Evolutionary conservation across 1,140 invertebrate species (phyloP).

Genomic region (Aphis craccivora): DNA sequence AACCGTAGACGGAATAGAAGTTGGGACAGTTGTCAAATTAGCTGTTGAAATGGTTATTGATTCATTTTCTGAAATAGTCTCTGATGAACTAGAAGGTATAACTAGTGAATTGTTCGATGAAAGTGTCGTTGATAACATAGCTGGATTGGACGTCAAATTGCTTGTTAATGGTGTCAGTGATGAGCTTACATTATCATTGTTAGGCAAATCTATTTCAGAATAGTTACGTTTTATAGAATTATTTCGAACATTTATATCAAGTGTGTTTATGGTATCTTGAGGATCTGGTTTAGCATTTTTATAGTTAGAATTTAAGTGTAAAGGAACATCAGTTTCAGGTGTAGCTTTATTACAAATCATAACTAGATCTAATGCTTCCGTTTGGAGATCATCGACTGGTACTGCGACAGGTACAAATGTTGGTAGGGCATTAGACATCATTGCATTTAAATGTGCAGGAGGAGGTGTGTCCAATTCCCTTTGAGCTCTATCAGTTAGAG

Average conservation of each 20-base stretch:
- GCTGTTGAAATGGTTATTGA: neutral
- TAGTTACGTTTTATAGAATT: neutral
- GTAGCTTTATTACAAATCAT: neutral
- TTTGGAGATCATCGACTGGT: neutral
- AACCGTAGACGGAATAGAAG: neutral
- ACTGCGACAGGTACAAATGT: neutral
- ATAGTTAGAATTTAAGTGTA: neutral
- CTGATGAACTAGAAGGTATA: neutral
- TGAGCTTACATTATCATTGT: neutral
- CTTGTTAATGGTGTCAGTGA: neutral
- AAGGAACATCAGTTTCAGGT: neutral
- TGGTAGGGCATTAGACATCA: neutral
- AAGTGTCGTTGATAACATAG: neutral
- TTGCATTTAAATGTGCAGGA: conserved; percentile 20
- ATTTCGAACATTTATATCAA: neutral
- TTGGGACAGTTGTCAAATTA: neutral
- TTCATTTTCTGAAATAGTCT: neutral
- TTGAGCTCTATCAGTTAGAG: neutral
- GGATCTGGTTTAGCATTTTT: neutral
- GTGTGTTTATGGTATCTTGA: neutral
- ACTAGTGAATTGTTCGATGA: neutral
- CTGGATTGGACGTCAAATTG: neutral
- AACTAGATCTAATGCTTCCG: conserved; percentile 39
- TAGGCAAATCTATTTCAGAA: neutral
- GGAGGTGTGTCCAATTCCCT: neutral